Percentiles rank a stretch among this genome's conserved stretches.
These are phyloP conservation scores for Peromyscus polionotus DNA, from an alignment of 2,113 vertebrate species.

Conservation along the genomic window DNA sequence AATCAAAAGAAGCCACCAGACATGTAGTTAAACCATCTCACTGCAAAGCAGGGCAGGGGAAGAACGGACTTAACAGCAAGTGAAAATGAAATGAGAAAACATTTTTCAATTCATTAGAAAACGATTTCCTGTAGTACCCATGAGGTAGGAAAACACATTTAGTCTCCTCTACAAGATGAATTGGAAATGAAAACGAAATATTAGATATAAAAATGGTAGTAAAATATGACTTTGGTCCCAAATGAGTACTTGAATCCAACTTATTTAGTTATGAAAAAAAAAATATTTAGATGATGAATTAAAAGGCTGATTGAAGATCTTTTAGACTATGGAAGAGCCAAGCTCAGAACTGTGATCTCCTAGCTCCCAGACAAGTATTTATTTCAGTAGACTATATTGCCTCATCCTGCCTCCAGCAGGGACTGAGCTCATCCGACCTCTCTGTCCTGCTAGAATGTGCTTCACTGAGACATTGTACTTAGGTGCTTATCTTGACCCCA, in stretches of 20 bases:
- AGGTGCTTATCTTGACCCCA: not conserved
- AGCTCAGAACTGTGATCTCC: not conserved
- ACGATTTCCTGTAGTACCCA: conserved; percentile 73
- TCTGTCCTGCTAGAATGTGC: not conserved
- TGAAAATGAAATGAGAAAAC: conserved; percentile 79
- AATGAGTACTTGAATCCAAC: not conserved
- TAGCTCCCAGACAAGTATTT: not conserved
- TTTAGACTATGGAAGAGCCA: not conserved
- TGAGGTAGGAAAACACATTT: not conserved
- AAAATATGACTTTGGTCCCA: not conserved
- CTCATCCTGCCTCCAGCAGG: not conserved
- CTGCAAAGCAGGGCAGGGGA: conserved; percentile 19
- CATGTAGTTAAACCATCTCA: conserved; percentile 34
- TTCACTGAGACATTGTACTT: not conserved
- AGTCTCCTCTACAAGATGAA: conserved; percentile 2
- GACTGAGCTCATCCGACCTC: not conserved
- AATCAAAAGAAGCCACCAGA: conserved; percentile 61
- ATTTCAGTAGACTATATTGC: not conserved
- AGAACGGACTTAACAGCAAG: conserved; percentile 70
- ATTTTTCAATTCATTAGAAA: conserved; percentile 57
- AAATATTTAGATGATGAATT: not conserved
- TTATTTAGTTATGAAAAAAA: not conserved
- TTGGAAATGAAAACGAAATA: conserved; percentile 20
- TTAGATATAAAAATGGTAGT: not conserved
- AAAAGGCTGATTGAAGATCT: not conserved